Base-by-base conservation (phyloP, 2,113 vertebrate genomes). In the Sylvia atricapilla region DNA sequence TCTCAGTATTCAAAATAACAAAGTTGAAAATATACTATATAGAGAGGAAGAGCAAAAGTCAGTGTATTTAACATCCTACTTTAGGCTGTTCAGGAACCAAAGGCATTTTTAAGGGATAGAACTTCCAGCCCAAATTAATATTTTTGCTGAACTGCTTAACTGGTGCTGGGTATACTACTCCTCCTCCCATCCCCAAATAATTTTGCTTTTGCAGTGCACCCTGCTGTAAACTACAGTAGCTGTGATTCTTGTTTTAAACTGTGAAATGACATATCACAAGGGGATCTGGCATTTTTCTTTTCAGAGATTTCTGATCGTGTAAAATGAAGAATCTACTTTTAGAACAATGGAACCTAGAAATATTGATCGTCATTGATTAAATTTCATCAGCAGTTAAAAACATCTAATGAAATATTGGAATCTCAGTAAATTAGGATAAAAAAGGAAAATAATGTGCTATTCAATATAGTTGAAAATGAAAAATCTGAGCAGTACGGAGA, bases 231-330 rank as follows among this genome's bases (percentile, higher is more conserved):
- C 66, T 86, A 77, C 96, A 94, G 96, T 90, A 96, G 97, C 95
- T 97, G 95, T 97, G 96, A 97, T 94, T 95, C 97, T 96, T 87
- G 87, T 90, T 90, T 97, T 96, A 97, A 98, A 98, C 97, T 98
- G 97, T 98, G 97, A 98, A 98, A 96, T 89, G 52, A 95, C 52
- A 79, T 96, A 93, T 88, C 95, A 94, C 95, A 96, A 95, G 69
- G 94, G 91, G 96, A 96, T 96, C 94, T 92, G 92, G 93, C 2
- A 8, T 22, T 59, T 90, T 82, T 89, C 79, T 91, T 86, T 78
- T 90, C 60, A 79, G 60, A 96, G 80, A 93, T 62, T 75, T 95
- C 87, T 88, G 87, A 97, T 93, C 49, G 67, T 83, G 15, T 90
- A 95, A 93, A 94, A 95, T 69, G 58, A 92, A 81, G 59, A 56